Conservation (phyloP, 2,113 vertebrate species). For the Coracopsis vasa region DNA sequence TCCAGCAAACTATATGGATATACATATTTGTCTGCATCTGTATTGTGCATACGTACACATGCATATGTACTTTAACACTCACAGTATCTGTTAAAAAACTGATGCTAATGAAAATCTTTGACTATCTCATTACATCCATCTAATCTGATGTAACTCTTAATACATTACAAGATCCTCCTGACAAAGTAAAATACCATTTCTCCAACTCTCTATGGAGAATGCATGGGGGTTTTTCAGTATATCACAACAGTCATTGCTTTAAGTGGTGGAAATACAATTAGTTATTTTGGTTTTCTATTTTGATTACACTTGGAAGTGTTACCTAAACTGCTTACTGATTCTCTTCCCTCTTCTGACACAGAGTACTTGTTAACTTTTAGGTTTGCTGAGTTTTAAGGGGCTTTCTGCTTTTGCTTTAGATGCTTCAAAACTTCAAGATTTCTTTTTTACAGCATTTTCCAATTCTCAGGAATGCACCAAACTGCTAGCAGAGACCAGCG, state of each 20-base stretch:
- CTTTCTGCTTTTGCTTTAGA: neutral
- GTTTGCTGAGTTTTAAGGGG: neutral
- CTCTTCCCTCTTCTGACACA: neutral
- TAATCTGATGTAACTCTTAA: neutral
- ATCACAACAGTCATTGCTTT: neutral
- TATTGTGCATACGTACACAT: neutral
- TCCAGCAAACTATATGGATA: neutral
- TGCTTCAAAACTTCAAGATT: neutral
- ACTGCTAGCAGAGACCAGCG: neutral
- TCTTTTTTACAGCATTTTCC: neutral
- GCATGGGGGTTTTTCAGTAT: neutral
- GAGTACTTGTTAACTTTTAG: neutral
- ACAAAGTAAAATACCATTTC: neutral
- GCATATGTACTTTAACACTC: neutral
- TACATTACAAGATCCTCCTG: neutral
- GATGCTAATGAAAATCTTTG: neutral
- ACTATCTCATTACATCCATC: neutral
- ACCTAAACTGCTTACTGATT: neutral
- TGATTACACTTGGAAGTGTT: neutral
- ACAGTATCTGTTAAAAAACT: neutral
- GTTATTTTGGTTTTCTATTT: neutral
- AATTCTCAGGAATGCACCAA: neutral
- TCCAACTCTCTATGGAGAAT: neutral
- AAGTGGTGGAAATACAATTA: neutral
- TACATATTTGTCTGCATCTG: neutral